Conservation (phyloP, 23 tunicate genomes). For the Diplosoma virens region DNA sequence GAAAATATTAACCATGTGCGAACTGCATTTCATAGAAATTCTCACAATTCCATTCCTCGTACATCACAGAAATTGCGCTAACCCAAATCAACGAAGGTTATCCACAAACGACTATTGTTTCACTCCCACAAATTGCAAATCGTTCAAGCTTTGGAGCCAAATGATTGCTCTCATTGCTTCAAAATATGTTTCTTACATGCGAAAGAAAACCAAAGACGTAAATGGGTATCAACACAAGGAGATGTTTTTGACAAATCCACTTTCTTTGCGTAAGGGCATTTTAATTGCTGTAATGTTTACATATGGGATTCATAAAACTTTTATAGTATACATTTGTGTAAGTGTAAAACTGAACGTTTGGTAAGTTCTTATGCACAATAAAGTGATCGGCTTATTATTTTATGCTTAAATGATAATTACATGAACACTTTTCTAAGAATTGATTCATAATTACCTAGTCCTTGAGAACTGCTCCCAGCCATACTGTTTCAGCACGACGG, state of each 20-base stretch:
- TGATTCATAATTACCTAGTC: not conserved
- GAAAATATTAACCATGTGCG: not conserved
- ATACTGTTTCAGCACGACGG: not conserved
- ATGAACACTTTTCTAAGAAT: not conserved
- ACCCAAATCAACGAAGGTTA: not conserved
- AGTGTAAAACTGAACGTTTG: not conserved
- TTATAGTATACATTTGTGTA: not conserved
- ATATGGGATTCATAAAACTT: not conserved
- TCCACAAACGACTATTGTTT: not conserved
- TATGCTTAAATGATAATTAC: not conserved
- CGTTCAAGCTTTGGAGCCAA: no score
- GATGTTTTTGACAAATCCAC: not conserved
- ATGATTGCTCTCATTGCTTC: not conserved
- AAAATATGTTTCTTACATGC: not conserved
- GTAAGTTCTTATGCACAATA: not conserved
- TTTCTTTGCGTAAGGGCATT: not conserved
- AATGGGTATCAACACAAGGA: not conserved
- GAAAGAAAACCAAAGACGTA: not conserved
- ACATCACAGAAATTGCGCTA: not conserved
- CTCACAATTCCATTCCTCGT: no score
- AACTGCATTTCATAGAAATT: not conserved
- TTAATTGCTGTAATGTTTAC: not conserved
- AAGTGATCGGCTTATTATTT: not conserved
- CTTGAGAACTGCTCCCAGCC: not conserved
- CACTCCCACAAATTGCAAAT: constrained; percentile 1